phyloP scores from a whole-genome alignment of 1,140 invertebrate species.

The Bombyx mori region ASM3026992v2 NC_085123.1:10357501-10358000 shows the following conservation, averaged over 20 bases:
- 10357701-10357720: conserved; percentile 7
- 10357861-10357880: too few relatives aligned
- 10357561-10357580: conserved; percentile 8
- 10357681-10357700: conserved; percentile 6
- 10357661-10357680: conserved; percentile 5
- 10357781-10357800: conserved; percentile 4
- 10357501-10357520: background rate
- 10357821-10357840: background rate
- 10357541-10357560: conserved; percentile 3
- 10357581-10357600: conserved; percentile 6
- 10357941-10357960: too few relatives aligned
- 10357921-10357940: too few relatives aligned
- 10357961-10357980: too few relatives aligned
- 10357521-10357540: background rate
- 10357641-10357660: conserved; percentile 7
- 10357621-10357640: conserved; percentile 1
- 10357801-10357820: conserved; percentile 5
- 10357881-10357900: too few relatives aligned
- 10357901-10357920: too few relatives aligned
- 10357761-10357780: conserved; percentile 1
- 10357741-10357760: conserved; percentile 9
- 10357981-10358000: too few relatives aligned
- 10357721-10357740: conserved; percentile 7
- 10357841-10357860: background rate
- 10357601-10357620: conserved; percentile 9